Evolutionary conservation across 2,888 invertebrate genomes (phyloP), one percentile per base, ranked within the genome.

Genomic region (Dione juno): DNA sequence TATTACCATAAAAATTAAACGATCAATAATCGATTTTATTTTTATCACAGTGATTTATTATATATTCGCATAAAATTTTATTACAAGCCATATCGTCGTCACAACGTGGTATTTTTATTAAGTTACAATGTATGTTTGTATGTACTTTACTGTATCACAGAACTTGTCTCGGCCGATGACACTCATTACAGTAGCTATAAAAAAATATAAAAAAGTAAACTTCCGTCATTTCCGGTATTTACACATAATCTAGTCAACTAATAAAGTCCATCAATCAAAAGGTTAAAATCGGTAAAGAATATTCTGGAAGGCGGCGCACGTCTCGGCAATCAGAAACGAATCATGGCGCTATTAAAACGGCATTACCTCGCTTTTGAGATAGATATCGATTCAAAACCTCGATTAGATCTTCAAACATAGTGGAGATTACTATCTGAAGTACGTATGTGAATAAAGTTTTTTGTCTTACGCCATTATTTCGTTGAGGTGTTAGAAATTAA

Each of bases 261-360:
- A 71, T 66, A 71, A 66, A 54, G 28, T 50, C 65, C 85, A 86
- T 87, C 81, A 84, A 86, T 88, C 88, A 87, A 82, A 82, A 77
- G 79, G 73, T 71, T 78, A 79, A 77, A 74, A 77, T 77, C 77
- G 73, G 77, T 78, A 79, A 77, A 78, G 79, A 66, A 58, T 48
- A 50, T 52, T 67, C 64, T 53, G 43, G 58, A 58, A 67, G 64
- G 79, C 82, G 82, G 78, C 82, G 81, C 83, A 81, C 82, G 78
- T 79, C 79, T 81, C 81, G 81, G 88, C 85, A 88, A 89, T 90
- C 87, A 89, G 87, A 88, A 88, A 84, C 84, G 86, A 89, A 90
- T 89, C 88, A 86, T 83, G 84, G 81, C 76, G 82, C 87, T 87
- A 90, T 90, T 90, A 90, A 88, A 89, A 85, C 85, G 77, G 84